These are phyloP conservation scores for Momotus momota DNA, from an alignment of 2,797 vertebrate species.

Conservation along the genomic window DNA sequence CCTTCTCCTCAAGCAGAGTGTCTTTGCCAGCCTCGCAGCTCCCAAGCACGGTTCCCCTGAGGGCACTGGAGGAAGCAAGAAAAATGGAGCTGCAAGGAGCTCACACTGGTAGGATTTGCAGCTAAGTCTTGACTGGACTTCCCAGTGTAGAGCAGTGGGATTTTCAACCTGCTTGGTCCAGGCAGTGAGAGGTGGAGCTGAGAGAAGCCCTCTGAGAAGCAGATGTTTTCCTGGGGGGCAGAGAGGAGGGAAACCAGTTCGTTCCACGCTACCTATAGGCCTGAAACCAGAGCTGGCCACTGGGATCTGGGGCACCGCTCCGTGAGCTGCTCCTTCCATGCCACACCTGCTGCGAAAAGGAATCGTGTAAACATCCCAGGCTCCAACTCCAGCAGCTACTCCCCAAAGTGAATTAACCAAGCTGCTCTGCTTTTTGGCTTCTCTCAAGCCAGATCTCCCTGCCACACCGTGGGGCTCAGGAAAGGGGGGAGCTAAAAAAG, in stretches of 20 bases:
- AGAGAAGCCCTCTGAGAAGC: neutral
- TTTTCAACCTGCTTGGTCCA: neutral
- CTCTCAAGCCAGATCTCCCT: neutral
- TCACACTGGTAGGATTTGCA: rapidly evolving
- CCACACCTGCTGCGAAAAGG: neutral
- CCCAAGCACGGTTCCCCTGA: neutral
- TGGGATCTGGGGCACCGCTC: neutral
- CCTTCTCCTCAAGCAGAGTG: neutral
- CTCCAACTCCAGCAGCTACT: neutral
- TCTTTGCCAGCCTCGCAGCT: neutral
- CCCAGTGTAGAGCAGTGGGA: neutral
- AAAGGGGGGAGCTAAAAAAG: neutral
- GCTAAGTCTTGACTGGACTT: rapidly evolving
- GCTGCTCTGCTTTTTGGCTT: neutral
- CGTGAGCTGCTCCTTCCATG: neutral
- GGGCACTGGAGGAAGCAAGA: neutral
- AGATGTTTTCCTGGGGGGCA: neutral
- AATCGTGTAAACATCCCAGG: neutral
- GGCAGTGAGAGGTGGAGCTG: neutral
- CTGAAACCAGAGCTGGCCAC: rapidly evolving
- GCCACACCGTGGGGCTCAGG: rapidly evolving
- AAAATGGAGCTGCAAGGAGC: neutral
- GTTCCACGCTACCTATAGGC: neutral
- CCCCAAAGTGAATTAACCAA: neutral
- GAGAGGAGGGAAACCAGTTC: neutral